Conservation (phyloP, 2,113 vertebrate species). For the Taurulus bubalis region DNA sequence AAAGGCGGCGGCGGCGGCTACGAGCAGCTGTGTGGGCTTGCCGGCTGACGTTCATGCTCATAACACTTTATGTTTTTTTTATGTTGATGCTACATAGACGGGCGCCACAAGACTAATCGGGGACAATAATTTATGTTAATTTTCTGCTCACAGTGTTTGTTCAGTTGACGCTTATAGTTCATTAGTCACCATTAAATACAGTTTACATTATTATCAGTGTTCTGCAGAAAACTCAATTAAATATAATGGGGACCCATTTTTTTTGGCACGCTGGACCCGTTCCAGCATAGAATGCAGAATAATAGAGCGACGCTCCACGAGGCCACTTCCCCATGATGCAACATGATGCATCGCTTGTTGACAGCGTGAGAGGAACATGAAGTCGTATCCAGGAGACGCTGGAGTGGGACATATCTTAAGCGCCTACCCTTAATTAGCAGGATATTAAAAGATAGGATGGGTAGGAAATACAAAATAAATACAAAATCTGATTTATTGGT, state of each 20-base stretch:
- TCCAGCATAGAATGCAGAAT: conserved; percentile 13
- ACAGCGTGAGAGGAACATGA: background rate
- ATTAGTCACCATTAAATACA: conserved; percentile 55
- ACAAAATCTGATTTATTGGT: no score
- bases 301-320: conserved; percentile 6
- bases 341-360: background rate
- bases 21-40: conserved; percentile 13
- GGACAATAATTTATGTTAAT: conserved; percentile 41
- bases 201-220: conserved; percentile 37
- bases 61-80: background rate
- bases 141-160: conserved; percentile 34
- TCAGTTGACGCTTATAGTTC: conserved; percentile 46
- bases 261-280: conserved; percentile 19
- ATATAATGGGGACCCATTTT: conserved; percentile 31
- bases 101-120: conserved; percentile 12
- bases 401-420: no score
- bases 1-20: conserved; percentile 14
- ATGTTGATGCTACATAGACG: conserved; percentile 22
- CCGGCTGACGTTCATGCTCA: background rate
- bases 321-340: background rate
- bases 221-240: conserved; percentile 43
- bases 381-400: background rate
- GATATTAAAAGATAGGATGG: no score
- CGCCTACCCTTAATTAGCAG: no score
- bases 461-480: no score